phyloP scores from a whole-genome alignment of 2,888 invertebrate species.

The Lycocerus yunnanus region DNA sequence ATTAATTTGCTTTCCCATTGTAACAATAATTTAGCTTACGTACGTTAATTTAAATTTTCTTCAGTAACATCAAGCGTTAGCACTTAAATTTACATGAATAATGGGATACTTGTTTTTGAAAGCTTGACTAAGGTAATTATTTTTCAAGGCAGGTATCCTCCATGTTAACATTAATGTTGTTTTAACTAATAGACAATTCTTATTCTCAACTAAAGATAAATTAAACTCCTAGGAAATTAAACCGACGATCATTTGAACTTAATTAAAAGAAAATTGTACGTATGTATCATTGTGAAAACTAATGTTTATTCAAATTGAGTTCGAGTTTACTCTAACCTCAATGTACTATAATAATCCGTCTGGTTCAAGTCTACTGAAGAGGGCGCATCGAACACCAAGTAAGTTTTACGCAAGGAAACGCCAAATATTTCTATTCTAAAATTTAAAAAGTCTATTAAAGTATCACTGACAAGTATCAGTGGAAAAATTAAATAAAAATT shows the following conservation, averaged over 20 bases:
- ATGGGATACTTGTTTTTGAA: not conserved
- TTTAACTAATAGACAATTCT: not conserved
- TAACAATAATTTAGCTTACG: not conserved
- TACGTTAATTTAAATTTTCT: not conserved
- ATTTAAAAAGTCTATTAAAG: too few species aligned
- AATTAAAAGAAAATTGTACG: not conserved
- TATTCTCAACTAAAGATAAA: not conserved
- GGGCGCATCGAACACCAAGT: too few species aligned
- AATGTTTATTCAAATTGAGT: not conserved
- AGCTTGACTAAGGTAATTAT: not conserved
- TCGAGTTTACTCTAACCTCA: not conserved
- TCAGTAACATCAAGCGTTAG: not conserved
- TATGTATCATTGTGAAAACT: too few species aligned
- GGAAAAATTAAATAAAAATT: too few species aligned
- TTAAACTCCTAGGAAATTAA: not conserved
- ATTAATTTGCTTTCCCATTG: not conserved
- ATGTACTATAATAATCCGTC: too few species aligned
- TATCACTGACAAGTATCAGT: too few species aligned
- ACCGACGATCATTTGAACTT: not conserved
- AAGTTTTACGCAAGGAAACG: too few species aligned
- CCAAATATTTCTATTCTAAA: too few species aligned
- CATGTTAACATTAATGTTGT: not conserved
- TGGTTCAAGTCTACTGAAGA: too few species aligned
- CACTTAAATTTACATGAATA: constrained; percentile 5
- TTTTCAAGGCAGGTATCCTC: not conserved